phyloP scores from a whole-genome alignment of 1,140 invertebrate species.

The Drosophila sp. region DNA sequence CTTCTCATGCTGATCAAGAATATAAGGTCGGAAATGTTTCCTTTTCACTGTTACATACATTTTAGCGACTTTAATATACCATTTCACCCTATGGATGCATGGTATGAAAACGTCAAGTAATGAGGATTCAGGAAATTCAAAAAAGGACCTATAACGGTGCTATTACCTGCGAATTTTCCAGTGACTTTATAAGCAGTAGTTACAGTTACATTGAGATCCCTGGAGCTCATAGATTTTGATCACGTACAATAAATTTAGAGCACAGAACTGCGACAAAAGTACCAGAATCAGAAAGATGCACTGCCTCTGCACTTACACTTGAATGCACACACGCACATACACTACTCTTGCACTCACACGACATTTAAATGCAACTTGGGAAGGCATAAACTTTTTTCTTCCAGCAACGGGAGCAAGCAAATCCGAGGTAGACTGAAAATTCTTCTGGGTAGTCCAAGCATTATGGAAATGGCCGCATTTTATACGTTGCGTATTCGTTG shows the following conservation, averaged over 20 bases:
- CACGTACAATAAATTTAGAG: constrained; percentile 58
- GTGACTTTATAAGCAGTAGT: not conserved
- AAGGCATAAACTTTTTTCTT: constrained; percentile 52
- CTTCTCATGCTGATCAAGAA: too few relatives aligned
- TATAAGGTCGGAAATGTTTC: too few relatives aligned
- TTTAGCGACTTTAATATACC: too few relatives aligned
- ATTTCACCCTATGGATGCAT: too few relatives aligned
- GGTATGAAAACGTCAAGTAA: too few relatives aligned
- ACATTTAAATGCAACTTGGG: constrained; percentile 52
- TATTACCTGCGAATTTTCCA: not conserved
- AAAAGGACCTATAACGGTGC: too few relatives aligned
- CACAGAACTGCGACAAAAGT: constrained; percentile 43
- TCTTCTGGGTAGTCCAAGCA: constrained; percentile 38
- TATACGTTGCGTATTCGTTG: constrained; percentile 58
- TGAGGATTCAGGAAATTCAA: too few relatives aligned
- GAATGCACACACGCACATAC: constrained; percentile 43
- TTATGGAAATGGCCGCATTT: constrained; percentile 65
- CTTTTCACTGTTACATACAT: too few relatives aligned
- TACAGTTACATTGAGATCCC: not conserved
- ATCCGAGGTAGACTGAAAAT: constrained; percentile 40
- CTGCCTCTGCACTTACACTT: constrained; percentile 35
- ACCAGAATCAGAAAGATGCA: constrained; percentile 17
- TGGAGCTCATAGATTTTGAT: constrained; percentile 46
- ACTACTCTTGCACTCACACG: constrained; percentile 32
- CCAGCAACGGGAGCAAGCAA: constrained; percentile 37